Conservation (phyloP, 2,888 invertebrate species). For the Gibbula magus region DNA sequence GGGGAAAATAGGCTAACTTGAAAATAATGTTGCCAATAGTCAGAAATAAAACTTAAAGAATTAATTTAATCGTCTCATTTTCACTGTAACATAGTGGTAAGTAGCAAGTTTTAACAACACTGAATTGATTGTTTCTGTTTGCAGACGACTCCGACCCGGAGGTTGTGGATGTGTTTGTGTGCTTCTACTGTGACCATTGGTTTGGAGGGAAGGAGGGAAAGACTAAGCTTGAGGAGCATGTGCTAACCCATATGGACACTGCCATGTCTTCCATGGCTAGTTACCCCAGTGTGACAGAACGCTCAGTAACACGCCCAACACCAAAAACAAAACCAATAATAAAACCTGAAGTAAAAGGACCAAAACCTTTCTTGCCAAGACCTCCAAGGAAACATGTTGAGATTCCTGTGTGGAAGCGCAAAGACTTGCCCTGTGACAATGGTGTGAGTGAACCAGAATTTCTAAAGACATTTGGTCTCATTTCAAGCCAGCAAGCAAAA, state of each 20-base stretch:
- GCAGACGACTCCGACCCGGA: background rate
- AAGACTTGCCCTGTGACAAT: background rate
- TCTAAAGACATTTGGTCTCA: slow-evolving; percentile 39
- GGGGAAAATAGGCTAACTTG: no score
- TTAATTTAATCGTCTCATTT: no score
- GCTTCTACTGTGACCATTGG: slow-evolving; percentile 4
- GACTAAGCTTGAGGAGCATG: background rate
- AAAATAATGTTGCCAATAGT: no score
- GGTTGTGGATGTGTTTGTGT: slow-evolving; percentile 2
- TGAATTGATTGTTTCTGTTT: background rate
- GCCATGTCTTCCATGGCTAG: background rate
- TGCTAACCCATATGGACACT: slow-evolving; percentile 5
- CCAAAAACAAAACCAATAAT: background rate
- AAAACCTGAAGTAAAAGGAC: background rate
- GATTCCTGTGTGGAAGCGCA: background rate
- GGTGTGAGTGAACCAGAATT: slow-evolving; percentile 21
- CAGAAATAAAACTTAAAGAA: no score
- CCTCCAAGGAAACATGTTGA: slow-evolving; percentile 1
- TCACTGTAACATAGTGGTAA: no score
- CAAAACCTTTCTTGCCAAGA: slow-evolving; percentile 28
- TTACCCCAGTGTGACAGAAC: background rate
- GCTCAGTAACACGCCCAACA: background rate
- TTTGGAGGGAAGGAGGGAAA: slow-evolving; percentile 3
- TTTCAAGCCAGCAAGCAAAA: slow-evolving; percentile 41
- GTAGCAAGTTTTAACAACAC: no score